Evolutionary conservation across 2,797 vertebrate species (phyloP), one percentile per base, ranked within the genome.

Genomic region (Enteromius afrohamiltoni): DNA sequence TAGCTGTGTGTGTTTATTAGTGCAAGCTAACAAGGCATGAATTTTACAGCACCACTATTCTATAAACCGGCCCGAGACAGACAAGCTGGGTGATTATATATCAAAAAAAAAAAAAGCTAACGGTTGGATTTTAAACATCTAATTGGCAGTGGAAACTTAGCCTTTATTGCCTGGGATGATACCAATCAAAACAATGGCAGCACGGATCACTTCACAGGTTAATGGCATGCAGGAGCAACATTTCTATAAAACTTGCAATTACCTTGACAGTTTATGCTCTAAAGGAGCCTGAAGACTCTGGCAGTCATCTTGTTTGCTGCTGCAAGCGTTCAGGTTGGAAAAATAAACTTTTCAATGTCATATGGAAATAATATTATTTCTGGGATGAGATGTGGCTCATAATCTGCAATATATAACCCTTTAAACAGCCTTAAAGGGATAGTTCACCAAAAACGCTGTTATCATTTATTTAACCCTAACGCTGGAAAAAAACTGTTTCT

Each of bases 161-260:
- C 60, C 84, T 79, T 88, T 88, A 89, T 87, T 87, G 84, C 83
- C 60, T 87, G 79, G 88, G 86, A 87, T 86, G 89, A 85, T 89
- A 84, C 85, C 85, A 84, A 86, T 90, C 88, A 87, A 90, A 85
- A 89, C 84, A 87, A 83, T 90, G 87, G 87, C 88, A 86, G 73
- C 83, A 88, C 29, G 80, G 89, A 90, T 86, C 87, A 80, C 85
- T 86, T 86, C 83, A 85, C 83, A 83, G 77, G 86, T 84, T 88
- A 88, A 89, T 88, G 84, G 85, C 83, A 87, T 83, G 83, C 82
- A 85, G 77, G 79, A 85, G 84, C 68, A 80, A 88, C 85, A 87
- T 85, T 87, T 85, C 85, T 87, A 82, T 88, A 88, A 88, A 89
- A 88, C 87, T 87, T 79, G 84, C 88, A 87, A 87, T 89, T 89